Conservation (phyloP, 2,113 vertebrate species). For the Prolemur simus region DNA sequence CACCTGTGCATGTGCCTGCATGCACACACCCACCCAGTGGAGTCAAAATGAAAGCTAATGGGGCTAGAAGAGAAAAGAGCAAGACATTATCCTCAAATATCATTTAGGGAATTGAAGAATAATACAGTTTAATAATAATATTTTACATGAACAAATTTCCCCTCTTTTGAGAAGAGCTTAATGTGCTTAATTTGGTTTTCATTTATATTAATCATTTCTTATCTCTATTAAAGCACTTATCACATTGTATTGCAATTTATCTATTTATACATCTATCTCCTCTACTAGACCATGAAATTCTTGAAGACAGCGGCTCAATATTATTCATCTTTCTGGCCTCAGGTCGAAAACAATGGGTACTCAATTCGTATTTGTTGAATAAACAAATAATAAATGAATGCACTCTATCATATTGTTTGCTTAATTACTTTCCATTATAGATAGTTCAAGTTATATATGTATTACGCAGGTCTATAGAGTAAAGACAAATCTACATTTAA, state of each 20-base stretch:
- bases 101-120: constrained; percentile 76
- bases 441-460: background rate
- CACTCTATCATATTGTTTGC: background rate
- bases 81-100: constrained; percentile 72
- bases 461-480: background rate
- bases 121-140: constrained; percentile 76
- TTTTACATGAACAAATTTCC: constrained; percentile 74
- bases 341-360: background rate
- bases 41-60: constrained; percentile 62
- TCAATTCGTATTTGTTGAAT: constrained; percentile 43
- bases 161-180: constrained; percentile 69
- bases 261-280: constrained; percentile 71
- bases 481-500: background rate
- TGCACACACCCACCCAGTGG: background rate
- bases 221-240: constrained; percentile 73
- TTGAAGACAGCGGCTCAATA: constrained; percentile 32
- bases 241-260: constrained; percentile 73
- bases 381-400: constrained; percentile 58
- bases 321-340: constrained; percentile 35
- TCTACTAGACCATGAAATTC: constrained; percentile 61
- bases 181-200: constrained; percentile 74
- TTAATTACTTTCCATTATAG: constrained; percentile 4
- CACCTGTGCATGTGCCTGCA: background rate
- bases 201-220: constrained; percentile 78
- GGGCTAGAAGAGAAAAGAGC: constrained; percentile 57